Base-by-base conservation (phyloP, 2,888 invertebrate species). In the Trissoscelio sp. region DNA sequence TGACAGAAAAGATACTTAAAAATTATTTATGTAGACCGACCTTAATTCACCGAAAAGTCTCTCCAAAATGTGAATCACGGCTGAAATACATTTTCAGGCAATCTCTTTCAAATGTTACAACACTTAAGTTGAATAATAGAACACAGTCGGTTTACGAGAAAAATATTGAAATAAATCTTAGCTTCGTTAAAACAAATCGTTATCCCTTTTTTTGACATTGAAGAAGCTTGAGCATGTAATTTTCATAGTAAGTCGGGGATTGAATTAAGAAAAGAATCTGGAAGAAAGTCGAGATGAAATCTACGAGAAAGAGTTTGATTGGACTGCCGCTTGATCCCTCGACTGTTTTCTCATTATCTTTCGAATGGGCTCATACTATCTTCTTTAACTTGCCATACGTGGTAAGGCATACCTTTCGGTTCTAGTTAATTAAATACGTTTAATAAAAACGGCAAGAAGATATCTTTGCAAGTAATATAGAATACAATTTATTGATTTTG, bases 301-400 rank as follows among this genome's bases (percentile, higher is more conserved):
- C 48, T 14, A 34, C 37, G 16, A 37, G 24, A 48, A 60, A 72
- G 58, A 72, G 70, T 60, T 72, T 72, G 70, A 60, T 72, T 72
- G 39, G 58, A 72, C 58, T 60, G 12, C 14, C 18, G 28, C 34
- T 72, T 72, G 70, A 72, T 72, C 58, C 51, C 60, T 57, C 58
- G 46, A 72, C 70, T 60, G 51, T 72, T 72, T 72, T 51, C 51
- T 72, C 70, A 60, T 72, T 72, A 72, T 60, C 24, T 60, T 16
- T 11, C 12, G 22, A 51, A 72, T 51, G 39, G 20, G 24, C 51
- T 51, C 48, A 37, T 37, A 11, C 58, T 72, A 72, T 72, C 70
- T 58, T 72, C 60, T 60, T 69, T 72, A 72, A 72, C 60, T 72
- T 9, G 58, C 48, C 24, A 60, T 72, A 51, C 51, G 57, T 60